These are phyloP conservation scores for Xiphorhynchus elegans DNA, from an alignment of 2,113 vertebrate genomes.

Conservation along the genomic window DNA sequence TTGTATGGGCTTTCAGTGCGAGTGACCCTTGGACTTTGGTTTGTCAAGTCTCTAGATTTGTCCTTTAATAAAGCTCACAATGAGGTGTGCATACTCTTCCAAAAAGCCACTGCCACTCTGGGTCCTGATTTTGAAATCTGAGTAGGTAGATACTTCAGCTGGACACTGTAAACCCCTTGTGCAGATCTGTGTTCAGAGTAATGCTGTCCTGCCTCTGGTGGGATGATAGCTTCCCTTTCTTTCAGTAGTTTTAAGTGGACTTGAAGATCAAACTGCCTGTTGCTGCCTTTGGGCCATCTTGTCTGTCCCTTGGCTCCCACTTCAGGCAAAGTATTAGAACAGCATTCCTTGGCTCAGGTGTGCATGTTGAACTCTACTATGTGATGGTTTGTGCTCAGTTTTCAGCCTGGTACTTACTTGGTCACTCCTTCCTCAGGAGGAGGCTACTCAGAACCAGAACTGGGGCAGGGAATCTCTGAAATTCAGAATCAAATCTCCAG, in stretches of 20 bases:
- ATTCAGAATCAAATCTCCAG: background rate
- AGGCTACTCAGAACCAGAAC: background rate
- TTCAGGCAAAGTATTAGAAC: background rate
- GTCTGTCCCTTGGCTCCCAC: background rate
- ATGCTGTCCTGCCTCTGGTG: background rate
- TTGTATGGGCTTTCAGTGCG: background rate
- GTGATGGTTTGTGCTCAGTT: background rate
- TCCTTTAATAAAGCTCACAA: background rate
- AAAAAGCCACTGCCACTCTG: background rate
- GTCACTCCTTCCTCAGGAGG: background rate
- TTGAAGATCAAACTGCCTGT: background rate
- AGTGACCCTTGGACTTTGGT: background rate
- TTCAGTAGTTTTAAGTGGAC: background rate
- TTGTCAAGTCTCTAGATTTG: background rate
- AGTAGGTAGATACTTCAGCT: background rate
- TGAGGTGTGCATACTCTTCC: rapidly evolving
- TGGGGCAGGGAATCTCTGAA: background rate
- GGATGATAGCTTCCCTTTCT: background rate
- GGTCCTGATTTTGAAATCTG: background rate
- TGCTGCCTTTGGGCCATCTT: background rate
- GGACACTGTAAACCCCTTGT: background rate
- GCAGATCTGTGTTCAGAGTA: background rate
- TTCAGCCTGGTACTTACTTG: slow-evolving; percentile 31
- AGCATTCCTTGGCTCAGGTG: background rate
- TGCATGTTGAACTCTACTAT: background rate